A percentile compares a stretch with the other conserved stretches of the same genome.
Conservation (phyloP, 2,113 vertebrate species). For the Stigmatopora argus region DNA sequence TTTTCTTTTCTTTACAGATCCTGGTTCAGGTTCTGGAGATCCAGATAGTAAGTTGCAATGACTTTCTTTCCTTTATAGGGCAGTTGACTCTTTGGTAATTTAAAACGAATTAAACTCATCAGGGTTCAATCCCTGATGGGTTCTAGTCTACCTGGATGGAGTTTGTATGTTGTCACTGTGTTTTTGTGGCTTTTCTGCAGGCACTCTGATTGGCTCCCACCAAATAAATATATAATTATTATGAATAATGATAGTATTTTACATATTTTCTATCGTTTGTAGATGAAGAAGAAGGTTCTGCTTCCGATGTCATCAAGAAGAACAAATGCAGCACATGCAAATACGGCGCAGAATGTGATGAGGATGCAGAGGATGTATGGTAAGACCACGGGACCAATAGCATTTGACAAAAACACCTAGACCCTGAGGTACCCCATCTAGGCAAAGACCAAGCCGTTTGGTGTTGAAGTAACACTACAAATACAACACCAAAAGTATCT, state of each 20-base stretch:
- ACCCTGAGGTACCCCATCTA: background rate
- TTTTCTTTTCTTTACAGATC: constrained; percentile 47
- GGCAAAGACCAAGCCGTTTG: background rate
- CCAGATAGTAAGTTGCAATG: constrained; percentile 49
- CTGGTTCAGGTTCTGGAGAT: constrained; percentile 63
- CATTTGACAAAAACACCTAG: background rate
- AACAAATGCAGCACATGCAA: constrained; percentile 91
- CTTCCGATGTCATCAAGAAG: constrained; percentile 81
- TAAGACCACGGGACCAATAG: constrained; percentile 56
- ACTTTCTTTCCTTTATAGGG: background rate
- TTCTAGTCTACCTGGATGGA: too few relatives aligned
- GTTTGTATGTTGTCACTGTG: too few relatives aligned
- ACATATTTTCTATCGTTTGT: constrained; percentile 7
- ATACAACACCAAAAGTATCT: too few relatives aligned
- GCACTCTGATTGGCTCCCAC: background rate
- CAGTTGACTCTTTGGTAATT: too few relatives aligned
- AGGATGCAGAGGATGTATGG: constrained; percentile 93
- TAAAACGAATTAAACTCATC: too few relatives aligned
- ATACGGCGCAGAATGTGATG: constrained; percentile 92
- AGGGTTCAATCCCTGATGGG: too few relatives aligned
- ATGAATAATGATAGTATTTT: too few relatives aligned
- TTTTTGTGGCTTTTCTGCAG: background rate
- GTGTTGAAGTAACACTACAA: too few relatives aligned
- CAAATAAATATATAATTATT: too few relatives aligned
- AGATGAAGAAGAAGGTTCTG: constrained; percentile 91